Conservation (phyloP, 2,888 invertebrate species). For the Loripinus fragilis region DNA sequence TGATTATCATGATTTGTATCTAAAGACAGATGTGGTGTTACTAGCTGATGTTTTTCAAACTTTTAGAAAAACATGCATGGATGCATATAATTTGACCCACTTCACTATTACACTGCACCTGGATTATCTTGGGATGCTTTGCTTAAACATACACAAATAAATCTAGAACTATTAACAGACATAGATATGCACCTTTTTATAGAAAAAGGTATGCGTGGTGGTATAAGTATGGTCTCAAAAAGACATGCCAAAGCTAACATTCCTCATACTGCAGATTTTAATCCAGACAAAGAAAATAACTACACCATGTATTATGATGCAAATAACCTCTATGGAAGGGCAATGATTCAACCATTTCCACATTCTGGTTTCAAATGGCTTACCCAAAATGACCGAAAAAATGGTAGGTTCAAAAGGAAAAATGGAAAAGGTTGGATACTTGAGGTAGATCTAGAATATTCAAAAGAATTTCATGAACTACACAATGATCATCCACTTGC, state of each 20-base stretch:
- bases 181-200: too few species aligned
- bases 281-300: constrained; percentile 24
- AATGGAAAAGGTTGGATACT: constrained; percentile 43
- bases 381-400: neutral
- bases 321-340: constrained; percentile 53
- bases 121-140: constrained; percentile 60
- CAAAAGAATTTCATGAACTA: constrained; percentile 27
- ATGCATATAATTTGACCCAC: constrained; percentile 70
- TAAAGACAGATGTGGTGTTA: constrained; percentile 68
- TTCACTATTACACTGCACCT: constrained; percentile 73
- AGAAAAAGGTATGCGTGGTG: constrained; percentile 59
- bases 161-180: constrained; percentile 72
- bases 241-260: constrained; percentile 78
- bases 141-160: constrained; percentile 63
- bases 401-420: constrained; percentile 32
- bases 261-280: constrained; percentile 42
- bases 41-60: constrained; percentile 78
- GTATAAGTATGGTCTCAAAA: constrained; percentile 57
- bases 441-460: constrained; percentile 47
- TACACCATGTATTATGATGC: too few species aligned
- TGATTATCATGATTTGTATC: constrained; percentile 48
- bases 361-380: neutral
- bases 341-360: constrained; percentile 8
- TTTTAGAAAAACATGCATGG: constrained; percentile 68
- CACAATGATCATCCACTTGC: constrained; percentile 26